These are phyloP conservation scores for Smutsia gigantea DNA, from an alignment of 2,797 vertebrate species.

Conservation along the genomic window DNA sequence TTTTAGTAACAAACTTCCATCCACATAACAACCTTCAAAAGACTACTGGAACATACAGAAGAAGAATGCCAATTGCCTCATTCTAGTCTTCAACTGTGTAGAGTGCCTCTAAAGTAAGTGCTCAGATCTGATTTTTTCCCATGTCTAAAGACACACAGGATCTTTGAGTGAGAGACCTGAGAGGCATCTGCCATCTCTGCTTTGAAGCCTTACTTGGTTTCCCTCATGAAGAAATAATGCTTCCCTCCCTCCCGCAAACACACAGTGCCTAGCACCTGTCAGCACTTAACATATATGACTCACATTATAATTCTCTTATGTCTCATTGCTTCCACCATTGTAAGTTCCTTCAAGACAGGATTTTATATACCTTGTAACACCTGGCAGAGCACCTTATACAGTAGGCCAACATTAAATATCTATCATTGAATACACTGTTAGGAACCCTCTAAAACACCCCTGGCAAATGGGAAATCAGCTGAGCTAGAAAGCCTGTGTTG, in stretches of 20 bases:
- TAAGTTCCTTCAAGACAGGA: not conserved
- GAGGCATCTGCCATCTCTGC: not conserved
- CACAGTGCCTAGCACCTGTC: not conserved
- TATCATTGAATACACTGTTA: not conserved
- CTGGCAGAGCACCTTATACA: not conserved
- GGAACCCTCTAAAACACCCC: not conserved
- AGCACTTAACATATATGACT: not conserved
- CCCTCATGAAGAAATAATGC: not conserved
- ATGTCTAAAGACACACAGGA: not conserved
- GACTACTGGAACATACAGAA: not conserved
- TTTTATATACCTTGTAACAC: not conserved
- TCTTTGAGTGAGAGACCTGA: not conserved
- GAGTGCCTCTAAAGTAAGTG: not conserved
- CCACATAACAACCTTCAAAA: not conserved
- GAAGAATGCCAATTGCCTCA: not conserved
- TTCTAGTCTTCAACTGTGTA: not conserved
- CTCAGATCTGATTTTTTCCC: not conserved
- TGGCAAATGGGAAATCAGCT: not conserved
- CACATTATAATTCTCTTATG: not conserved
- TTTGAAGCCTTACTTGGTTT: slow-evolving; percentile 15
- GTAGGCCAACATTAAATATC: not conserved
- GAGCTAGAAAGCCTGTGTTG: not conserved
- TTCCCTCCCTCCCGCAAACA: too few species aligned
- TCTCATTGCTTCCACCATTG: not conserved
- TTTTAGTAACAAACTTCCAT: not conserved